Base-by-base conservation (phyloP, 2,888 invertebrate species). In the Stramonita haemastoma region DNA sequence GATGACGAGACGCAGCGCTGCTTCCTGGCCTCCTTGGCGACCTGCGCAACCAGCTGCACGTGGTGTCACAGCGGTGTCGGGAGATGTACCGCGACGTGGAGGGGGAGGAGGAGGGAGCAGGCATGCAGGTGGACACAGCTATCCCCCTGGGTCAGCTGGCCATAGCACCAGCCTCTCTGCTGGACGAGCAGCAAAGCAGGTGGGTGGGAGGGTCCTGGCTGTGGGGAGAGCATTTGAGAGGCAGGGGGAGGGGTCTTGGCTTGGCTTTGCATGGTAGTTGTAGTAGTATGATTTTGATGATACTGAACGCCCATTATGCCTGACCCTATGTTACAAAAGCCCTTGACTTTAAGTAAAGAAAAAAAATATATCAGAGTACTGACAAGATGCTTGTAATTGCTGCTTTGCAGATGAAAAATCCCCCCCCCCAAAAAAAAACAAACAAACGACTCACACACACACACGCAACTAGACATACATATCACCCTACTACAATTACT, bases 11-110 rank as follows among this genome's bases (percentile, higher is more conserved):
- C 92, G 11, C 92, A 92, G 89, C 88, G 90, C 17, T 91, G 93
- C 83, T 91, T 95, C 87, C 93, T 93, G 15, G 93, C 94, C 11
- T 91, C 93, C 26, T 90, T 95, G 34, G 93, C 1, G 93, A 93
- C 88, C 92, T 94, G 77, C 92, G 94, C 77, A 93, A 93, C 88
- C 93, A 94, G 92, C 92, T 95, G 91, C 92, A 91, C 66, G 93
- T 93, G 34, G 92, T 94, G 56, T 93, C 93, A 83, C 91, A 93
- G 90, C 92, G 93, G 86, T 94, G 93, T 84, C 90, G 89, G 22
- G 87, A 91, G 85, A 88, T 90, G 73, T 87, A 91, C 85, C 89
- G 87, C 15, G 87, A 91, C 77, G 60, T 90, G 66, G 90, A 91
- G 86, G 90, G 90, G 73, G 66, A 87, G 34, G 90, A 90, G 84